Evolutionary conservation across 2,113 vertebrate genomes (phyloP).

Genomic region (Protomyctophum bolini): DNA sequence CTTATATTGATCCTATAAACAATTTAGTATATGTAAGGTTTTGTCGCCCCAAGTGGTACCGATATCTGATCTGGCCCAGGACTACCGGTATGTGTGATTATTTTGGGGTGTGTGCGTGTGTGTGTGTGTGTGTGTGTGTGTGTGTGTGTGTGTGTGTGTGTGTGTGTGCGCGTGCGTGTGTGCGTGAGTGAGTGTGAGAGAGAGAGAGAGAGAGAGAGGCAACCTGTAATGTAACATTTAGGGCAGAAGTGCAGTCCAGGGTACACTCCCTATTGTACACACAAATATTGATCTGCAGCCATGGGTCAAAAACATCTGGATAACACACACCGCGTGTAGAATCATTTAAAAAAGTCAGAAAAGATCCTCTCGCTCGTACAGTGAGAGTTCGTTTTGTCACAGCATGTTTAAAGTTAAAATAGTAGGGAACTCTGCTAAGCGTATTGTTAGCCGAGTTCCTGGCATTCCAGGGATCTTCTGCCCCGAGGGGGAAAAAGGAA

Average conservation of each 20-base stretch:
- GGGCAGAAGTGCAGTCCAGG: conserved; percentile 39
- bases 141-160: too few relatives aligned
- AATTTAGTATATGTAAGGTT: too few relatives aligned
- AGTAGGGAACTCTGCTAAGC: too few relatives aligned
- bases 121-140: too few relatives aligned
- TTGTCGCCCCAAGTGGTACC: too few relatives aligned
- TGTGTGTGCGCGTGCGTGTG: too few relatives aligned
- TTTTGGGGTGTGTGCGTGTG: too few relatives aligned
- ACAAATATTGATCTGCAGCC: conserved; percentile 47
- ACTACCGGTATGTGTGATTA: too few relatives aligned
- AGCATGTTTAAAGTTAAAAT: background rate
- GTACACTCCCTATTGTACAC: conserved; percentile 55
- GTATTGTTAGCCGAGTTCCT: conserved; percentile 3
- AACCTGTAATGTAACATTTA: background rate
- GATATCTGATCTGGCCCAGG: too few relatives aligned
- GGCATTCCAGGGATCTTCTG: conserved; percentile 38
- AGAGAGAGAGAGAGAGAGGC: background rate
- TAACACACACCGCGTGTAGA: background rate
- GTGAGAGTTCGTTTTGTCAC: background rate
- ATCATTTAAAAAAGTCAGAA: background rate
- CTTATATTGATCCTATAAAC: too few relatives aligned
- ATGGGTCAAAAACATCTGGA: background rate
- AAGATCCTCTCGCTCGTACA: background rate
- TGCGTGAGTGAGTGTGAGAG: too few relatives aligned
- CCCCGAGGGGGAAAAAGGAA: conserved; percentile 16